Base-by-base conservation (phyloP, 2,113 vertebrate genomes). In the Microtus ochrogaster region DNA sequence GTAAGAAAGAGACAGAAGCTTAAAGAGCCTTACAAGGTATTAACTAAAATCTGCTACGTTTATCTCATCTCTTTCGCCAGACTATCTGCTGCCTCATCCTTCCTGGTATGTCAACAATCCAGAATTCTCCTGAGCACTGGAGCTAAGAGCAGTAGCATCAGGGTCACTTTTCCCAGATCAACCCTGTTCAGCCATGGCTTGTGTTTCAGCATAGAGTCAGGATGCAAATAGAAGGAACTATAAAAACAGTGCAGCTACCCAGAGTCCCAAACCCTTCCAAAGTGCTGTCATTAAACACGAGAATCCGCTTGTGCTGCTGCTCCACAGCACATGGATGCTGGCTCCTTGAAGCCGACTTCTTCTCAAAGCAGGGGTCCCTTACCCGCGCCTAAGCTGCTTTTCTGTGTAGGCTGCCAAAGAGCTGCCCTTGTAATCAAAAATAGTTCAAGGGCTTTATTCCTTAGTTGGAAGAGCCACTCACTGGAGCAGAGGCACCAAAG, bases 51-150 rank as follows among this genome's bases (percentile, higher is more conserved):
- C 65, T 82, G 30, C 52, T 61, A 58, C 39, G 68, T 44, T n/a
- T 63, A 93, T 87, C 63, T 95, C 16, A 63, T 36, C 73, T 47
- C 61, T 47, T 96, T 49, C 47, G 74, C 73, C 92, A 95, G 70
- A 28, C 94, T 91, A 87, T 94, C 86, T 89, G 36, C 30, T 87
- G 30, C 65, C 70, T 97, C 49, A 33, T 39, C 94, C 96, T 72
- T 89, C 89, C 52, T 96, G 81, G 39, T 89, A 91, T 97, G 91
- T 96, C 89, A 98, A 86, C 97, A 98, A 98, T 89, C 66, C 92
- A 89, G 97, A 97, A 94, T 70, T 92, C 91, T 88, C 90, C 49
- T 90, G 83, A 83, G 97, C 70, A 76, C 65, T 49, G 87, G 72
- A 94, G 82, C 93, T 89, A 92, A 93, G 58, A 92, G 82, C 22